Conservation (phyloP, 1,140 invertebrate species). For the Aphidius ervi region DNA sequence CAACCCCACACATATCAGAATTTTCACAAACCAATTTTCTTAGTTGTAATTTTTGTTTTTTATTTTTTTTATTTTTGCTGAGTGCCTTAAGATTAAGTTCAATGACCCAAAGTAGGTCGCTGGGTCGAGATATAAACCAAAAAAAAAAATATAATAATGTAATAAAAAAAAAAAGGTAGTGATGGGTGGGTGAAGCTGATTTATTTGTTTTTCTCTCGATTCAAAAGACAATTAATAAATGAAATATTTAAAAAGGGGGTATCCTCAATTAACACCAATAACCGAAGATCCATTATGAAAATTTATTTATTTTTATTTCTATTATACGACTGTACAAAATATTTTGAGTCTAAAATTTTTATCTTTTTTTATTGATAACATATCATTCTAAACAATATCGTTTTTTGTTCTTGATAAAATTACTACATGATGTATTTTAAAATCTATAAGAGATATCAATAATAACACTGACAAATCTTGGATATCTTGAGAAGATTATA, state of each 20-base stretch:
- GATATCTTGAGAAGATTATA: not conserved
- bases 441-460: too few species aligned
- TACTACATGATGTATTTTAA: too few species aligned
- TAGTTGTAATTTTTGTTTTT: not conserved
- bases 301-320: too few species aligned
- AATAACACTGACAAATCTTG: too few species aligned
- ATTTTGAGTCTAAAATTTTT: too few species aligned
- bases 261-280: not conserved
- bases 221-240: not conserved
- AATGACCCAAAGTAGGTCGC: slow-evolving; percentile 26
- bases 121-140: slow-evolving; percentile 19
- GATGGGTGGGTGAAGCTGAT: not conserved
- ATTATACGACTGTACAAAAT: too few species aligned
- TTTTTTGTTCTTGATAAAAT: too few species aligned
- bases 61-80: too few species aligned
- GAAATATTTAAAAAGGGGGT: not conserved
- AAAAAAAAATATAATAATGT: slow-evolving; percentile 6
- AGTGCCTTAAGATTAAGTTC: slow-evolving; percentile 9
- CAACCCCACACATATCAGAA: not conserved
- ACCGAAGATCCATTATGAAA: not conserved
- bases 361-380: too few species aligned
- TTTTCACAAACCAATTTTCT: not conserved
- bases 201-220: not conserved
- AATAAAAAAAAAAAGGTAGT: not conserved
- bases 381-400: too few species aligned